Percentiles rank a stretch among this genome's conserved stretches.
Conservation (phyloP, 2,888 invertebrate genomes). For the Dicycla oo region DNA sequence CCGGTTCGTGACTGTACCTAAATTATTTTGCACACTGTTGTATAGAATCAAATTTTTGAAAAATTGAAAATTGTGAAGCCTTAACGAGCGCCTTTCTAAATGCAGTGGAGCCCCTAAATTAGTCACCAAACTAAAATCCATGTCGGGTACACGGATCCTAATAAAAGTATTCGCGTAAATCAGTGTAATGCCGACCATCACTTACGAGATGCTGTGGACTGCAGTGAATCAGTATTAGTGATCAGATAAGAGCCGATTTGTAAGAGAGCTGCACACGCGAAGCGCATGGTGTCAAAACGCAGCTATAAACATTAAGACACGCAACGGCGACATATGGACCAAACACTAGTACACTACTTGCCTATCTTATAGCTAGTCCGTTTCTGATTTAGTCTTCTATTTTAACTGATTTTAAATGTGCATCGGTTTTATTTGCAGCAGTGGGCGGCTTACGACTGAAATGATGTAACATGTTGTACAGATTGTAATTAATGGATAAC, state of each 20-base stretch:
- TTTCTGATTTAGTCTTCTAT: not conserved
- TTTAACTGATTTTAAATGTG: not conserved
- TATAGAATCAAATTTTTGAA: too few relatives aligned
- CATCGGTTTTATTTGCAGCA: not conserved
- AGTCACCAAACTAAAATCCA: slow-evolving; percentile 18
- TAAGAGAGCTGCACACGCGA: slow-evolving; percentile 38
- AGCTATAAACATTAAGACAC: slow-evolving; percentile 30
- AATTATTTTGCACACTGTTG: too few relatives aligned
- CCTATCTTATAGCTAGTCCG: not conserved
- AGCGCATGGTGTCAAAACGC: slow-evolving; percentile 32
- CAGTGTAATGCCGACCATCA: slow-evolving; percentile 26
- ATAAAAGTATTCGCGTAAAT: slow-evolving; percentile 40
- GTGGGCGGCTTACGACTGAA: not conserved
- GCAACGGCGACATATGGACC: slow-evolving; percentile 19
- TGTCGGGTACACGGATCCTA: slow-evolving; percentile 26
- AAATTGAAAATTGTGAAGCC: too few relatives aligned
- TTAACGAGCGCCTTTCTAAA: too few relatives aligned
- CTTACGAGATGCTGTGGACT: slow-evolving; percentile 9
- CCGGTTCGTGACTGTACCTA: too few relatives aligned
- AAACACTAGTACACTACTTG: not conserved
- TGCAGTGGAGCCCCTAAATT: too few relatives aligned
- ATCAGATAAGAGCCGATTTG: slow-evolving; percentile 52
- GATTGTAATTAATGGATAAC: too few relatives aligned
- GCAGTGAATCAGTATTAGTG: slow-evolving; percentile 27
- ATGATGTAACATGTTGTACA: too few relatives aligned